Conservation (phyloP, 2,888 invertebrate genomes). For the Petrophora chlorosata region DNA sequence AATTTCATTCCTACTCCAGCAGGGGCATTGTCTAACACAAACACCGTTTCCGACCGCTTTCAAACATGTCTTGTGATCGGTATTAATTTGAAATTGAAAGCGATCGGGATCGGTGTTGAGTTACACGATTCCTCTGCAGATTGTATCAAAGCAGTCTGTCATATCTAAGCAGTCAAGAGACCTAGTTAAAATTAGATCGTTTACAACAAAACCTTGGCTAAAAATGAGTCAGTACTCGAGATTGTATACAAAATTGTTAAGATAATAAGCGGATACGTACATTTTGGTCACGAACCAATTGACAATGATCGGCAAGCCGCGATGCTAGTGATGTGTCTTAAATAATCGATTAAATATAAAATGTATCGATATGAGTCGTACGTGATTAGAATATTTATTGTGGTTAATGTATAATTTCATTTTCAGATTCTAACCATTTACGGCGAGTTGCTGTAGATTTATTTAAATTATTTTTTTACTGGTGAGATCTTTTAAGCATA, state of each 20-base stretch:
- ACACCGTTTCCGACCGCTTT: too few species aligned
- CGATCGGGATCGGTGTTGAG: too few species aligned
- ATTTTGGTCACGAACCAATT: conserved; percentile 83
- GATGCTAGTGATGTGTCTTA: conserved; percentile 51
- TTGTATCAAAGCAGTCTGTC: too few species aligned
- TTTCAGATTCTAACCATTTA: conserved; percentile 11
- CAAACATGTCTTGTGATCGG: too few species aligned
- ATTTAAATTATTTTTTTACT: background rate
- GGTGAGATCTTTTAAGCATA: background rate
- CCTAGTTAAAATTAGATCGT: conserved; percentile 60
- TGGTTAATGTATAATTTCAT: conserved; percentile 3
- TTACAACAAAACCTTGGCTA: conserved; percentile 72
- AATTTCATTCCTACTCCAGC: too few species aligned
- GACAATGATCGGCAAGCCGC: conserved; percentile 80
- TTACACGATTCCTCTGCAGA: too few species aligned
- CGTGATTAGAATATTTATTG: conserved; percentile 22
- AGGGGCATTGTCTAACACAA: too few species aligned
- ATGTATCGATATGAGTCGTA: conserved; percentile 35
- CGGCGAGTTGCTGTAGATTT: conserved; percentile 13
- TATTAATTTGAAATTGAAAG: too few species aligned
- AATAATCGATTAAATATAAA: conserved; percentile 37
- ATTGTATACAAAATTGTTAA: conserved; percentile 80
- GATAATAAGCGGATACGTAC: conserved; percentile 83
- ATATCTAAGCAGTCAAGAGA: conserved; percentile 21
- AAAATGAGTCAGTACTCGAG: conserved; percentile 76